These are phyloP conservation scores for Cottus gobio DNA, from an alignment of 2,113 vertebrate species.

Conservation along the genomic window DNA sequence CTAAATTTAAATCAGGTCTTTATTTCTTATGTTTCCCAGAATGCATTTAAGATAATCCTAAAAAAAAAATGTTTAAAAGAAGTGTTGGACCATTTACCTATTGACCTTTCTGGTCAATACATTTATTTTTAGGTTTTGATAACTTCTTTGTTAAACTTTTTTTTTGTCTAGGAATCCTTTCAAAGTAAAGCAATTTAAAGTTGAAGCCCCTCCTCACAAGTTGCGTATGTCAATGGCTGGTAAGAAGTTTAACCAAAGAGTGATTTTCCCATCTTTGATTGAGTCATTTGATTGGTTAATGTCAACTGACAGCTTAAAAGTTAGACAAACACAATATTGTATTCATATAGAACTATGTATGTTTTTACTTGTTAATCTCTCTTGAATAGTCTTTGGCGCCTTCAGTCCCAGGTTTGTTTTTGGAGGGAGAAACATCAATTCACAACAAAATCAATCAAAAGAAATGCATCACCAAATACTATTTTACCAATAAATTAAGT, in stretches of 20 bases:
- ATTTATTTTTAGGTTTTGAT: not conserved
- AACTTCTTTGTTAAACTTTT: too few relatives aligned
- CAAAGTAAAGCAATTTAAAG: not conserved
- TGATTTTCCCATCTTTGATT: not conserved
- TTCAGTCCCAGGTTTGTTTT: not conserved
- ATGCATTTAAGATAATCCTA: not conserved
- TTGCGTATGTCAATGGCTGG: not conserved
- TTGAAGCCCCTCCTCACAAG: too few relatives aligned
- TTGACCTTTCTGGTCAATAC: not conserved
- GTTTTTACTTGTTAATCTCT: not conserved
- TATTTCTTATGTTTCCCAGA: not conserved
- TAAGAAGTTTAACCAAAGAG: slow-evolving; percentile 20
- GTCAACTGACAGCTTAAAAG: not conserved
- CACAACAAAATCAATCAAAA: not conserved
- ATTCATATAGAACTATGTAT: not conserved
- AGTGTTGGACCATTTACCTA: not conserved
- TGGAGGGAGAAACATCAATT: not conserved
- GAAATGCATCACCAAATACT: not conserved
- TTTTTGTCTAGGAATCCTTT: not conserved
- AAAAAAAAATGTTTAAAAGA: not conserved
- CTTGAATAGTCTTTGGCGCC: not conserved
- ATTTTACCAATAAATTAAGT: slow-evolving; percentile 8
- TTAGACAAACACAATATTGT: not conserved
- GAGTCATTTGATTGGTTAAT: not conserved
- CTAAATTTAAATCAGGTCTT: not conserved